Conservation (phyloP, 2,797 vertebrate species). For the Falco novaeseelandiae region DNA sequence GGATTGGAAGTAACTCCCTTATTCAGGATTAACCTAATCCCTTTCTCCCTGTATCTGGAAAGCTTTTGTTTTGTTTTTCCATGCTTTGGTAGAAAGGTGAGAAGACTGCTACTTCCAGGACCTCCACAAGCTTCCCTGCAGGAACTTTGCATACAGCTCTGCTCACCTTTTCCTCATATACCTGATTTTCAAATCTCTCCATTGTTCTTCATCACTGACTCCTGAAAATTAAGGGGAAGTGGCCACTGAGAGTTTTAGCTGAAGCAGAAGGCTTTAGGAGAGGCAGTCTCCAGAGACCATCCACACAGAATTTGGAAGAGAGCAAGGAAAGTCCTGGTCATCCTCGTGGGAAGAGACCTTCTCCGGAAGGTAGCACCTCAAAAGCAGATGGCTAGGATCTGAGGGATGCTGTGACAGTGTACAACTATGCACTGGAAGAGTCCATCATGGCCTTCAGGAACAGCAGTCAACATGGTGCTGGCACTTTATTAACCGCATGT, state of each 20-base stretch:
- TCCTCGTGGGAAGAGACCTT: neutral
- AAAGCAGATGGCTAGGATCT: neutral
- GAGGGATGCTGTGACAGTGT: accelerated
- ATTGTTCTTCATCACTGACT: neutral
- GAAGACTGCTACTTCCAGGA: neutral
- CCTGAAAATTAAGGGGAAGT: neutral
- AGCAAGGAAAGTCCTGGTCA: neutral
- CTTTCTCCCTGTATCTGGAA: neutral
- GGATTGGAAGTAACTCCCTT: neutral
- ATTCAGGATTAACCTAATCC: neutral
- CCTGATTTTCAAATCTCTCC: neutral
- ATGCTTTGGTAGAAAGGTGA: neutral
- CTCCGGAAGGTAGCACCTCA: neutral
- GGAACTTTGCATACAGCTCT: neutral
- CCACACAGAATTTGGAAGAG: neutral
- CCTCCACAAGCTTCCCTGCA: neutral
- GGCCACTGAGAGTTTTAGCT: neutral
- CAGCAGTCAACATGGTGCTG: neutral
- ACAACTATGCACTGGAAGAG: neutral
- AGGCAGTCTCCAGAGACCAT: neutral
- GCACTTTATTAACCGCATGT: neutral
- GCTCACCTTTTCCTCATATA: neutral
- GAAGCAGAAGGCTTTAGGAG: neutral
- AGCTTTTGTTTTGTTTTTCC: neutral
- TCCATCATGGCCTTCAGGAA: neutral